Conservation (phyloP, 2,888 invertebrate species). For the Plebejus melissa region DNA sequence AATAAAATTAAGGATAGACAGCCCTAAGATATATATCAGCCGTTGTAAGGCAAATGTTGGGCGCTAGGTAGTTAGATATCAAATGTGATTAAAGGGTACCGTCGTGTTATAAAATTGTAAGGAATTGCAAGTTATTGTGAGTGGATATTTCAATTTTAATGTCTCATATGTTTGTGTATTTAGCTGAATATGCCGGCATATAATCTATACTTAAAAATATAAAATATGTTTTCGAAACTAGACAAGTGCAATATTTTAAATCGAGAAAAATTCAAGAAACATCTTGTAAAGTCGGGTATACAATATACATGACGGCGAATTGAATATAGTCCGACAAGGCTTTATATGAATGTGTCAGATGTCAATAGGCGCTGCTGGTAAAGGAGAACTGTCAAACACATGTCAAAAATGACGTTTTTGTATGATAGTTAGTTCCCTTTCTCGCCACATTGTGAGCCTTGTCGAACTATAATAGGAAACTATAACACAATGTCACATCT, state of each 20-base stretch:
- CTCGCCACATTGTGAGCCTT: no score
- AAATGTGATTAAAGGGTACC: conserved; percentile 29
- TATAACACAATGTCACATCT: no score
- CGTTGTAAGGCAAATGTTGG: conserved; percentile 30
- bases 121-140: conserved; percentile 17
- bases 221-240: not conserved
- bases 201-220: no score
- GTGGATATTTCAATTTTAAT: conserved; percentile 19
- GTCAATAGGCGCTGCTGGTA: no score
- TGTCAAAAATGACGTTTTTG: no score
- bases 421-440: no score
- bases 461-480: no score
- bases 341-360: no score
- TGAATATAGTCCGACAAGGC: no score
- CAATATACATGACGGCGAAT: no score
- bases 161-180: not conserved
- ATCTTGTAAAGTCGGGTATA: not conserved
- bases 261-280: not conserved
- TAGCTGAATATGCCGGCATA: not conserved
- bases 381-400: no score
- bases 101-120: conserved; percentile 27
- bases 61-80: conserved; percentile 35
- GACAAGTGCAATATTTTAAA: not conserved
- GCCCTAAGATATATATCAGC: conserved; percentile 1
- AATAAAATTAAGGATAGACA: not conserved